A percentile compares a stretch with the other conserved stretches of the same genome.
These are phyloP conservation scores for Microcebus murinus DNA, from an alignment of 2,113 vertebrate genomes.

Conservation along the genomic window DNA sequence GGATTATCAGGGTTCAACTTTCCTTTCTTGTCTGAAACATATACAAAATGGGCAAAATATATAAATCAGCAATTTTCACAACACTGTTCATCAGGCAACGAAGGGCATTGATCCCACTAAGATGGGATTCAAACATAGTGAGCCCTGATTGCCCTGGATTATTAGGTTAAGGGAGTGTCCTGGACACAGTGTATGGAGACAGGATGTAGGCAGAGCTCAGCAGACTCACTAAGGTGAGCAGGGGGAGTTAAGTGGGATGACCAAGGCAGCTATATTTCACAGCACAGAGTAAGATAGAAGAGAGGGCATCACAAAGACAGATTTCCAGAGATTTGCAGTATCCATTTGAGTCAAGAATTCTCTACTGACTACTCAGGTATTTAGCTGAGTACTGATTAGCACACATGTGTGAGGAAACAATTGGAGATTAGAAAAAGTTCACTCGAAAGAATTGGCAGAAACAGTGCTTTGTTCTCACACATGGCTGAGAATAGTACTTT, in stretches of 20 bases:
- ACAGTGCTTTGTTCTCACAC: not conserved
- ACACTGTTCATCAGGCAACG: not conserved
- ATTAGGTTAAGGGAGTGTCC: not conserved
- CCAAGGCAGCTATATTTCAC: not conserved
- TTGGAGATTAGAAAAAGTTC: not conserved
- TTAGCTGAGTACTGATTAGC: not conserved
- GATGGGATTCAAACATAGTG: not conserved
- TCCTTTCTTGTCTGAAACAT: not conserved
- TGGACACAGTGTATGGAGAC: not conserved
- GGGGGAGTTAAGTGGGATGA: not conserved
- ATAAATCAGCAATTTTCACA: constrained; percentile 24
- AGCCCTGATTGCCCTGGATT: not conserved
- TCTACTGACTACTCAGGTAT: not conserved
- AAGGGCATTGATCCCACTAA: not conserved
- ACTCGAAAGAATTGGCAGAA: not conserved
- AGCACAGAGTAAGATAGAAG: not conserved
- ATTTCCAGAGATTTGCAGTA: not conserved
- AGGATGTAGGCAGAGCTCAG: not conserved
- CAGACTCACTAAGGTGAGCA: not conserved
- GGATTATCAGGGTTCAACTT: not conserved
- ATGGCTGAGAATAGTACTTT: not conserved
- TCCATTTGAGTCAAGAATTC: not conserved
- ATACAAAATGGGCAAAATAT: not conserved
- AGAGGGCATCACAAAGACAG: not conserved
- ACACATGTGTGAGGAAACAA: not conserved